Evolutionary conservation across 2,797 vertebrate genomes (phyloP).

Genomic region (Peromyscus eremicus): DNA sequence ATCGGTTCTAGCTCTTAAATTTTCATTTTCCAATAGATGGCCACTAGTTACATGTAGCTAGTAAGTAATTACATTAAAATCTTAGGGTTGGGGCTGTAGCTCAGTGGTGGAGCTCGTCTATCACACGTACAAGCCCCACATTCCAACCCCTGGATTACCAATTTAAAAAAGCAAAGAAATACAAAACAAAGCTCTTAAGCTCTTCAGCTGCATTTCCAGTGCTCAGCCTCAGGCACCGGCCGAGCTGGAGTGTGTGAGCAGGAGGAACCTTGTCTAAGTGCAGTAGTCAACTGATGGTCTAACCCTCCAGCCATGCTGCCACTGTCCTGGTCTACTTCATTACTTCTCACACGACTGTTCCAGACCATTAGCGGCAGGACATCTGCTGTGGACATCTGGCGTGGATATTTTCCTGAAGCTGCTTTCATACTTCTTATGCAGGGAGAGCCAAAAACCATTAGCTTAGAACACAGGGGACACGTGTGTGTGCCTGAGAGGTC

Average conservation of each 20-base stretch:
- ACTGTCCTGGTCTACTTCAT: not conserved
- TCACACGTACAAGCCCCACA: not conserved
- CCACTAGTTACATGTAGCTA: not conserved
- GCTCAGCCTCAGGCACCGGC: not conserved
- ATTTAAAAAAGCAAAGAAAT: not conserved
- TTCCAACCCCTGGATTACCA: not conserved
- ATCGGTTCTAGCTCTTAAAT: not conserved
- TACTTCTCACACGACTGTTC: not conserved
- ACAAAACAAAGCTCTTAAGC: not conserved
- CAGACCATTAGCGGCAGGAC: not conserved
- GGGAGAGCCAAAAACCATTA: not conserved
- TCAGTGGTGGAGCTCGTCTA: not conserved
- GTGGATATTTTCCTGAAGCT: not conserved
- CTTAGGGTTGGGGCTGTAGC: not conserved
- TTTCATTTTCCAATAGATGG: not conserved
- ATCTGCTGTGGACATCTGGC: not conserved
- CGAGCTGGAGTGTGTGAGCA: rapidly evolving
- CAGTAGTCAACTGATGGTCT: too few relatives aligned
- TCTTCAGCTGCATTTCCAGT: not conserved
- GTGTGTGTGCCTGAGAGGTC: not conserved
- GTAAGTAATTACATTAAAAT: not conserved
- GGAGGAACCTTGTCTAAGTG: not conserved
- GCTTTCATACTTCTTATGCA: not conserved
- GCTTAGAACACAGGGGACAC: not conserved
- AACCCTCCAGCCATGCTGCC: not conserved